A percentile compares a stretch with the other conserved stretches of the same genome.
Evolutionary conservation across 2,113 vertebrate species (phyloP).

Genomic region (Crotalus tigris): DNA sequence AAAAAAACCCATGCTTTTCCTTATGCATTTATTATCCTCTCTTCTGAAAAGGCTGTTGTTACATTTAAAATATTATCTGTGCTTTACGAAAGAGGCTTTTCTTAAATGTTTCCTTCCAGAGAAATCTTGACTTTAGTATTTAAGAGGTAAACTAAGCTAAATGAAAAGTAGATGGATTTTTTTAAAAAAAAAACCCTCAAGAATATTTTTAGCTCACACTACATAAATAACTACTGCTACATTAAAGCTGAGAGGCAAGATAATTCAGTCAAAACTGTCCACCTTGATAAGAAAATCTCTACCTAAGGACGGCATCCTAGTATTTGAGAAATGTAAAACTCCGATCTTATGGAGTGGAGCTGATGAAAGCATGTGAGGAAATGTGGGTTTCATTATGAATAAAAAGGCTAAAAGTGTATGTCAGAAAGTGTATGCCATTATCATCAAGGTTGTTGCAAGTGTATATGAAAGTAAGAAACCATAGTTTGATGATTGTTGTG

Average conservation of each 20-base stretch:
- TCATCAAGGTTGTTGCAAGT: background rate
- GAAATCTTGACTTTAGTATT: constrained; percentile 42
- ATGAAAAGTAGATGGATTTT: constrained; percentile 30
- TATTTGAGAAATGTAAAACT: background rate
- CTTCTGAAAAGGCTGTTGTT: constrained; percentile 33
- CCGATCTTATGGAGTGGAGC: background rate
- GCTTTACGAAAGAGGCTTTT: constrained; percentile 62
- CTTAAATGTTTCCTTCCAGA: constrained; percentile 34
- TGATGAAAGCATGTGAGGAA: background rate
- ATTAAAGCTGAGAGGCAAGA: background rate
- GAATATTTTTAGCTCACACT: constrained; percentile 29
- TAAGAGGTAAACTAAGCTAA: constrained; percentile 51
- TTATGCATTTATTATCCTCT: constrained; percentile 48
- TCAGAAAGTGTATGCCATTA: background rate
- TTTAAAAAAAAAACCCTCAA: background rate
- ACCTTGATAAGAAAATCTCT: background rate
- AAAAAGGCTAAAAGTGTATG: background rate
- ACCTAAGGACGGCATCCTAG: background rate
- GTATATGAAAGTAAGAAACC: background rate
- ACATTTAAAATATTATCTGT: constrained; percentile 64
- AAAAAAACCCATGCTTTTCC: background rate
- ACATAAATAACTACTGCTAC: constrained; percentile 12
- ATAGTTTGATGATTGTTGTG: background rate
- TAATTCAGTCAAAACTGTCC: background rate
- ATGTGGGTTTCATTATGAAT: background rate